Conservation (phyloP, 2,888 invertebrate genomes). For the Blastobasis adustella region DNA sequence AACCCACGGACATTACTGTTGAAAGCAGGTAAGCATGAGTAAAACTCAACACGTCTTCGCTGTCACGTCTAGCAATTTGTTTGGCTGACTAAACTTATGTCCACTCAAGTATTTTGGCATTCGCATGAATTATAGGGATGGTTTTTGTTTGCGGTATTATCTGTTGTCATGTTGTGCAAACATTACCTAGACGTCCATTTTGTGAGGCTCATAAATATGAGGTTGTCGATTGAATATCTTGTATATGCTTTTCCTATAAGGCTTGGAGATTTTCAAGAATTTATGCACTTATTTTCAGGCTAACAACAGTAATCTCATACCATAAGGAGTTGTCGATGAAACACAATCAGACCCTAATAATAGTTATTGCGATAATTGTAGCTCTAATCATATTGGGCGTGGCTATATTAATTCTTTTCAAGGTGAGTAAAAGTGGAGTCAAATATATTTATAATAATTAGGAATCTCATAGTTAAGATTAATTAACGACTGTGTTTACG, state of each 20-base stretch:
- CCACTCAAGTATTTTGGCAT: background rate
- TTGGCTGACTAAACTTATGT: background rate
- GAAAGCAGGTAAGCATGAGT: slow-evolving; percentile 16
- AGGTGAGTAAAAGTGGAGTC: slow-evolving; percentile 23
- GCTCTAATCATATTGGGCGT: slow-evolving; percentile 29
- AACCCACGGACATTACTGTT: slow-evolving; percentile 10
- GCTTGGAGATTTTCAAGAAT: too few species aligned
- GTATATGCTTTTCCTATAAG: too few species aligned
- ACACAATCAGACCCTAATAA: slow-evolving; percentile 27
- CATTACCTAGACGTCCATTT: too few species aligned
- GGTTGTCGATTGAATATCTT: too few species aligned
- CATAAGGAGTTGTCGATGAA: slow-evolving; percentile 22
- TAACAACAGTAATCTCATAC: slow-evolving; percentile 21
- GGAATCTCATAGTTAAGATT: too few species aligned
- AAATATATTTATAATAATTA: too few species aligned
- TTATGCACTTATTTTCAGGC: slow-evolving; percentile 21
- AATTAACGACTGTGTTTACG: too few species aligned
- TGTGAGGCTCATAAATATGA: too few species aligned
- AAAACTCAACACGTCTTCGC: background rate
- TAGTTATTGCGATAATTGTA: slow-evolving; percentile 25
- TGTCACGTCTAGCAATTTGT: background rate
- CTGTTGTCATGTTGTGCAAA: too few species aligned
- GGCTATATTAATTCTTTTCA: slow-evolving; percentile 25
- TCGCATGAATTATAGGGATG: too few species aligned
- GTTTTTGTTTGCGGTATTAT: too few species aligned